A percentile compares a stretch with the other conserved stretches of the same genome.
These are phyloP conservation scores for Eudorcas thomsonii DNA, from an alignment of 2,113 vertebrate species.

Conservation along the genomic window DNA sequence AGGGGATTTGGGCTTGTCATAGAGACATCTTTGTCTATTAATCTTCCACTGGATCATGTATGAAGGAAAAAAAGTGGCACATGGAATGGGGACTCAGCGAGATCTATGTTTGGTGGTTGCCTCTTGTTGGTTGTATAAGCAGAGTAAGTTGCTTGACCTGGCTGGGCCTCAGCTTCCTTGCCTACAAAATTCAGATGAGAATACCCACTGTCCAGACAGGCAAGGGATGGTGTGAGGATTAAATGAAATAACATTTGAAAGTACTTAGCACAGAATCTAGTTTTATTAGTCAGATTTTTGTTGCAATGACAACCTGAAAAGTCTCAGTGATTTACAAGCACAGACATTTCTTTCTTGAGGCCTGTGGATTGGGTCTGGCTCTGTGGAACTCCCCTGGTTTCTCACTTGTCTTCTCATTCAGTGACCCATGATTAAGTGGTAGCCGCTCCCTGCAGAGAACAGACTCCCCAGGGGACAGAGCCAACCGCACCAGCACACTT, in stretches of 20 bases:
- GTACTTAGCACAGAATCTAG: background rate
- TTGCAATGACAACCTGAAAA: background rate
- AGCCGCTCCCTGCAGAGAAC: background rate
- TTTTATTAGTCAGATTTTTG: background rate
- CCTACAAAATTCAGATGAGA: background rate
- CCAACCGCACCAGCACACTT: no score
- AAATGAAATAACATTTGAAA: background rate
- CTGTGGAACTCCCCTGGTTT: background rate
- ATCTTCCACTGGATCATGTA: background rate
- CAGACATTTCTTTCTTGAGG: background rate
- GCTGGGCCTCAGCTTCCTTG: background rate
- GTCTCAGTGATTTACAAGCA: background rate
- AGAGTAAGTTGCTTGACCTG: background rate
- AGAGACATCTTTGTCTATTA: background rate
- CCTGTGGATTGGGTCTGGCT: background rate
- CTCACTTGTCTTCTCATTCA: background rate
- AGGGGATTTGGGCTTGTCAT: no score
- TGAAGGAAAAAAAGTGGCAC: background rate
- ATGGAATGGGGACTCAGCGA: background rate
- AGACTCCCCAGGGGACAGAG: background rate
- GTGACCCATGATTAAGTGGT: background rate
- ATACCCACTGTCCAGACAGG: background rate
- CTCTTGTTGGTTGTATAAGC: background rate
- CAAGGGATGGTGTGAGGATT: background rate
- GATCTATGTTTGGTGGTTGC: background rate